phyloP scores from a whole-genome alignment of 2,113 vertebrate genomes.

The Semnornis frantzii region DNA sequence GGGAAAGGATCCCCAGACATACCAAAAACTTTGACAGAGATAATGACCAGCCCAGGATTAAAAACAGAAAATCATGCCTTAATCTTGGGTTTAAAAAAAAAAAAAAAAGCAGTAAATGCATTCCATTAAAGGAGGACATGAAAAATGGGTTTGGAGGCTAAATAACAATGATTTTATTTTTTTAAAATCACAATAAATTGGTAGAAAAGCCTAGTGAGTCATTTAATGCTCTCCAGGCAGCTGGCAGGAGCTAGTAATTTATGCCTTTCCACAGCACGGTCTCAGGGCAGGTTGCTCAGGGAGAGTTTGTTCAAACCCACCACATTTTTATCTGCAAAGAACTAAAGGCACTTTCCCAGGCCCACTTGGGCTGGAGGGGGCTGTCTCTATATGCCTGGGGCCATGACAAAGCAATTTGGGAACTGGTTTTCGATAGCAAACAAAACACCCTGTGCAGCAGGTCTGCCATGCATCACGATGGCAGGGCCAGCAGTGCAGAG shows the following conservation, averaged over 20 bases:
- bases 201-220: constrained; percentile 20
- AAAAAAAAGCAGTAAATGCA: neutral
- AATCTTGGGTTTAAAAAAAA: neutral
- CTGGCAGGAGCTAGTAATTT: neutral
- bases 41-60: neutral
- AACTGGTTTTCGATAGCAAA: neutral
- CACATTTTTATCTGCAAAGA: neutral
- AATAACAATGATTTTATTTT: neutral
- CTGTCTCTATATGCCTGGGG: neutral
- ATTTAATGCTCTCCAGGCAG: neutral
- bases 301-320: neutral
- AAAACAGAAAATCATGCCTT: constrained; percentile 14
- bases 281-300: neutral
- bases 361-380: neutral
- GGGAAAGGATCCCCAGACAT: neutral
- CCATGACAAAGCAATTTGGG: neutral
- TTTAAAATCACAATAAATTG: neutral
- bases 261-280: neutral
- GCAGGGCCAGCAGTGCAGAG: neutral
- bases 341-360: neutral
- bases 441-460: neutral
- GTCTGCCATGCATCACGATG: neutral
- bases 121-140: constrained; percentile 16
- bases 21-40: constrained; percentile 28
- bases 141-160: constrained; percentile 39